Base-by-base conservation (phyloP, 2,797 vertebrate species). In the Arctocebus calabarensis region DNA sequence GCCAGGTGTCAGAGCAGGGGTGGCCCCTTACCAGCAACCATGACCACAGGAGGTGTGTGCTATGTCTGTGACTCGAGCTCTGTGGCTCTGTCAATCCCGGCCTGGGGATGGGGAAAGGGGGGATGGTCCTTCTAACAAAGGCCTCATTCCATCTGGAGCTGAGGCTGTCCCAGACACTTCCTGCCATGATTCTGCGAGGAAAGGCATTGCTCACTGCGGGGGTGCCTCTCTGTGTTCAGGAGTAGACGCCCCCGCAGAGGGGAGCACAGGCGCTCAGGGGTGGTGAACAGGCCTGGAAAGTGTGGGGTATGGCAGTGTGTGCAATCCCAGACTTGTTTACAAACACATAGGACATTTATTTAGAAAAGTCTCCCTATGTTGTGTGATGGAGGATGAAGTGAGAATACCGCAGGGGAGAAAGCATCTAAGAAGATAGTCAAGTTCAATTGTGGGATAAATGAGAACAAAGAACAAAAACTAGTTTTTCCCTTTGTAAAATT, bases 21-120 rank as follows among this genome's bases (percentile, higher is more conserved):
- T 10, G 19, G 12, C 4, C 6, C 22, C 7, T 71, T 11, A 14
- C 23, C 5, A 1, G 5, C 4, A 12, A 0, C n/a, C 11, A 20
- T 19, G n/a, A 59, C 43, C 68, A 12, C 3, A 19, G 22, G 45
- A 22, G 13, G 20, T 75, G 10, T 52, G 27, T 10, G n/a, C n/a
- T 37, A 22, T 23, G 12, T 61, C 45, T 81, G 23, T 2, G 1
- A 7, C 68, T 40, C 5, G 12, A 12, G 9, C 1, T 45, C 23
- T 20, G 17, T 23, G 32, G 55, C 4, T 34, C 9, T 27, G 4
- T n/a, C 73, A 43, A 40, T 14, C 0, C 29, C 48, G 14, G 25
- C 25, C 78, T 52, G 52, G 43, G 48, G 48, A 48, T 48, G 48
- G 48, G 14, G 13, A 14, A 48, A 10, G 48, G 52, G 55, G 48